Conservation (phyloP, 2,797 vertebrate genomes). For the Vultur gryphus region DNA sequence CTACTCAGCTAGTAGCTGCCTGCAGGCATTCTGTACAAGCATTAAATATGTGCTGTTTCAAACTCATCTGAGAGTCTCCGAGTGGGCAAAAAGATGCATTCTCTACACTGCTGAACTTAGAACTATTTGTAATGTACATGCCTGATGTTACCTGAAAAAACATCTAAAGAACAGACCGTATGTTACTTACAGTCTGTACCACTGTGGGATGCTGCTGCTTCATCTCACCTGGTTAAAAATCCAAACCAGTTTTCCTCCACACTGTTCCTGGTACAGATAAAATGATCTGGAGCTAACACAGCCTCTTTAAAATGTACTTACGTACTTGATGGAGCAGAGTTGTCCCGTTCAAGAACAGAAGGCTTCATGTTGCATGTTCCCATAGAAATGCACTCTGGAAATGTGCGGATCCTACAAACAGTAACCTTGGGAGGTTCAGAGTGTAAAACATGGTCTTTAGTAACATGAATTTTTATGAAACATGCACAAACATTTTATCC, state of each 20-base stretch:
- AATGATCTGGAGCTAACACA: neutral
- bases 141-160: neutral
- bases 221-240: neutral
- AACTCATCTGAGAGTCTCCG: neutral
- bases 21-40: neutral
- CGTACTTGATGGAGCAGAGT: fast-evolving
- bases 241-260: neutral
- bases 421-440: neutral
- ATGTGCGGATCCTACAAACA: neutral
- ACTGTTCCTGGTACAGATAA: no score
- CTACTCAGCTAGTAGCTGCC: neutral
- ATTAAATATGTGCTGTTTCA: neutral
- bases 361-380: neutral
- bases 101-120: neutral
- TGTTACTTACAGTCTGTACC: neutral
- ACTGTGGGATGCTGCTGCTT: neutral
- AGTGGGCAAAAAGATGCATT: neutral
- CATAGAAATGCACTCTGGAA: neutral
- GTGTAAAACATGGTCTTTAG: neutral
- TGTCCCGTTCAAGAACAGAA: no score
- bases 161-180: fast-evolving
- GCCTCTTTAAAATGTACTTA: neutral
- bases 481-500: neutral
- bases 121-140: neutral
- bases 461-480: neutral